Evolutionary conservation across 2,113 vertebrate species (phyloP).

Genomic region (Coturnix japonica): DNA sequence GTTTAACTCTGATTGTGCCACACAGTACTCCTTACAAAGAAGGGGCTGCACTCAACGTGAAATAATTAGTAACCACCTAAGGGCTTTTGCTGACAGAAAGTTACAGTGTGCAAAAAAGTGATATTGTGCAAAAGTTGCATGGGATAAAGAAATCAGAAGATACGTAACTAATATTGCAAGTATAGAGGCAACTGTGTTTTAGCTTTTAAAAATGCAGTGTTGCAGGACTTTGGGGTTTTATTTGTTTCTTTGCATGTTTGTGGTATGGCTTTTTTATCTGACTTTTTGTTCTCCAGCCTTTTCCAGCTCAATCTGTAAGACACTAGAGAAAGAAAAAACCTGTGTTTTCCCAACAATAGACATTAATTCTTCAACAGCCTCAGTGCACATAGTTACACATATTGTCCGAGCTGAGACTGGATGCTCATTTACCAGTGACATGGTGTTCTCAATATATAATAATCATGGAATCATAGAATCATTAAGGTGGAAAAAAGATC

Average conservation of each 20-base stretch:
- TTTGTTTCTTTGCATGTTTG: not conserved
- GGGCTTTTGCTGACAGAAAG: not conserved
- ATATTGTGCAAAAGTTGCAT: not conserved
- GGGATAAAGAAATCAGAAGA: not conserved
- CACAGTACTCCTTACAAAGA: not conserved
- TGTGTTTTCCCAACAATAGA: not conserved
- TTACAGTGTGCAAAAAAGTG: not conserved
- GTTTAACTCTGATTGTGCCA: not conserved
- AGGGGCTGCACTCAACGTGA: not conserved
- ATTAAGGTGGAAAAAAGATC: no score
- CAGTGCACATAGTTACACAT: accelerated
- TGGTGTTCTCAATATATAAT: no score
- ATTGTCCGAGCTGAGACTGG: not conserved
- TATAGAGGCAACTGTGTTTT: not conserved
- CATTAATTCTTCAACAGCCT: not conserved
- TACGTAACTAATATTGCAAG: not conserved
- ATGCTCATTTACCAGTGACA: no score
- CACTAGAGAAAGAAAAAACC: not conserved
- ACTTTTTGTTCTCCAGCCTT: not conserved
- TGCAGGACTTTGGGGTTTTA: not conserved
- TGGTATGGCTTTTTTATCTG: not conserved
- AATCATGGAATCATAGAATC: no score
- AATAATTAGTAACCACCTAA: no score
- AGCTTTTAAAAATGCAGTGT: not conserved
- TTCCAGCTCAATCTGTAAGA: not conserved